Evolutionary conservation across 2,113 vertebrate species (phyloP), one percentile per base, ranked within the genome.

Genomic region (Tor tambroides): DNA sequence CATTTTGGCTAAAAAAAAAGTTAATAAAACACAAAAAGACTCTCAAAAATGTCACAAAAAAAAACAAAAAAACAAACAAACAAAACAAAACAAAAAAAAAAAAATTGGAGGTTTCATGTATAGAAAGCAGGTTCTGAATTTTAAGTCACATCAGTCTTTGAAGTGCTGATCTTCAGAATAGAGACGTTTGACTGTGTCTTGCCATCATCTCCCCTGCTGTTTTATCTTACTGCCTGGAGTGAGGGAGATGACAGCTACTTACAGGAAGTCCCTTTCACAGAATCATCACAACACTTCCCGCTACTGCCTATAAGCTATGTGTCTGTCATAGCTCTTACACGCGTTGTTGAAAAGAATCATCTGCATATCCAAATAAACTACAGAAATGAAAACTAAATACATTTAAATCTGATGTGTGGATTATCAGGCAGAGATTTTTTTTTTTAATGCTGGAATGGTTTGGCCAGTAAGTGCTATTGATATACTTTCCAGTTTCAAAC

Each of bases 91-190:
- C n/a, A 41, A 46, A 41, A 49, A 43, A 43, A 32, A 32, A 32
- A 32, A 32, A 32, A 2, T 35, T 23, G 12, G 79, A 59, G 23
- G 71, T 43, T 81, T 65, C 26, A 69, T 35, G 69, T 63, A 82
- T 67, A 76, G 69, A 79, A 26, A 63, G 4, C 41, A 74, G 51
- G 59, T 82, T 6, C 78, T 56, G 49, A 83, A 75, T 71, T 75
- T 85, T 38, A 74, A 88, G 76, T 87, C 61, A 85, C 83, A 81
- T 79, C 51, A n/a, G 76, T 88, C 63, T 87, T 90, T 90, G 89
- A 88, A 86, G 85, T 87, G 69, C 72, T 84, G 84, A 61, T 76
- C 75, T 80, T 88, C 76, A 80, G 83, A 90, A 85, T 59, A 35
- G 7, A 85, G 79, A 87, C n/a, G 54, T 80, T 80, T 80, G 63